phyloP scores from a whole-genome alignment of 1,140 invertebrate species.

The Scaptomyza montana region DNA sequence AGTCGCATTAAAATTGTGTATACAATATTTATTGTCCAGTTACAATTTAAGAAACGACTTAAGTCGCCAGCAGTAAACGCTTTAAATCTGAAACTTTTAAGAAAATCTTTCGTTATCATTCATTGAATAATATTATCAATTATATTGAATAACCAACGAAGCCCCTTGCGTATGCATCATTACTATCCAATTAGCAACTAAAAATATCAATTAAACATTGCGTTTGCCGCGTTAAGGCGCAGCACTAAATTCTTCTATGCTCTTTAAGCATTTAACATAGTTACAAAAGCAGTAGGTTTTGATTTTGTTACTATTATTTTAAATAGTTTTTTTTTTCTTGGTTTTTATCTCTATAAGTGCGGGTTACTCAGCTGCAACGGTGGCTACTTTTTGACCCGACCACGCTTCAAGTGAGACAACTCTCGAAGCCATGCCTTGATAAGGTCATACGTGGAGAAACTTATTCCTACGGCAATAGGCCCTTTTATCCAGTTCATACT shows the following conservation, averaged over 20 bases:
- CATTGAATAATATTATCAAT: conserved; percentile 69
- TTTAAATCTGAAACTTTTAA: conserved; percentile 36
- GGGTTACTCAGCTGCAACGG: not conserved
- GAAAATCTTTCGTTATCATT: conserved; percentile 27
- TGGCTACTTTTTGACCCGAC: conserved; percentile 53
- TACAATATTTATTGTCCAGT: conserved; percentile 66
- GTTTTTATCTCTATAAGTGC: conserved; percentile 42
- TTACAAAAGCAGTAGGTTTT: conserved; percentile 60
- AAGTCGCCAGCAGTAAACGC: conserved; percentile 24
- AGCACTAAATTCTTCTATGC: conserved; percentile 22
- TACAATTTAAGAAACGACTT: conserved; percentile 31
- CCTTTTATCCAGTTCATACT: conserved; percentile 99
- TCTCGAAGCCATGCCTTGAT: conserved; percentile 87
- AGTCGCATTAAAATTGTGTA: conserved; percentile 25
- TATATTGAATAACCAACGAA: conserved; percentile 67
- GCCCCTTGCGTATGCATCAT: conserved; percentile 41
- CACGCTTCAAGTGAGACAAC: conserved; percentile 73
- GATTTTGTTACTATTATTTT: conserved; percentile 4
- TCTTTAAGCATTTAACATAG: conserved; percentile 36
- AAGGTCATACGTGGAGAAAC: conserved; percentile 97
- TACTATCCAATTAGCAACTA: conserved; percentile 57
- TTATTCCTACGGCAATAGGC: conserved; percentile 98
- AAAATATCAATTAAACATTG: conserved; percentile 74
- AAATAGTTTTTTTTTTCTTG: conserved; percentile 18
- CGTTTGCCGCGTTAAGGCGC: conserved; percentile 32